A percentile compares a stretch with the other conserved stretches of the same genome.
Evolutionary conservation across 2,888 invertebrate genomes (phyloP).

Genomic region (Bugula neritina): DNA sequence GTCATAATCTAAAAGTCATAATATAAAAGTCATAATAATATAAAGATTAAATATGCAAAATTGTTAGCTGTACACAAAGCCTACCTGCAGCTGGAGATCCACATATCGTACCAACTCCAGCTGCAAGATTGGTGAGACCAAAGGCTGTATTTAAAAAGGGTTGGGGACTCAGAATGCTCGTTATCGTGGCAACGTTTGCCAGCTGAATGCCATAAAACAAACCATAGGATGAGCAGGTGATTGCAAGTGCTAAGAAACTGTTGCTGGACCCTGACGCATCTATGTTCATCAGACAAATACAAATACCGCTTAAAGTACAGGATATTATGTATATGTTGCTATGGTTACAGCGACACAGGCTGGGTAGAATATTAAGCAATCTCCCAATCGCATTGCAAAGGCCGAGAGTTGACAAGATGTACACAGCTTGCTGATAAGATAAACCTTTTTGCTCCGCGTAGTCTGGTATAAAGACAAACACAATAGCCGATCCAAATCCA

Average conservation of each 20-base stretch:
- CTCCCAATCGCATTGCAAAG: slow-evolving; percentile 28
- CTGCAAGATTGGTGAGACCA: slow-evolving; percentile 35
- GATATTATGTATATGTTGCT: background rate
- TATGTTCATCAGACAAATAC: slow-evolving; percentile 7
- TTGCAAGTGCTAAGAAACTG: background rate
- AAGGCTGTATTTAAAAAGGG: slow-evolving; percentile 33
- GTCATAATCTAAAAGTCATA: no score
- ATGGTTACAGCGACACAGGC: background rate
- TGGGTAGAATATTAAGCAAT: no score
- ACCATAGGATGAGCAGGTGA: slow-evolving; percentile 33
- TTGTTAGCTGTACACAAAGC: no score
- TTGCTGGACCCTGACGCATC: slow-evolving; percentile 31
- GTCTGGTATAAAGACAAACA: slow-evolving; percentile 36
- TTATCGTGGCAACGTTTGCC: slow-evolving; percentile 34
- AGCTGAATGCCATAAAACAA: slow-evolving; percentile 34
- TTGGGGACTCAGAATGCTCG: slow-evolving; percentile 33
- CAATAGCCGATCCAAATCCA: slow-evolving; percentile 32
- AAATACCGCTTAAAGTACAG: slow-evolving; percentile 1
- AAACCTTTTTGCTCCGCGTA: slow-evolving; percentile 32
- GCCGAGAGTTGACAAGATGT: slow-evolving; percentile 35
- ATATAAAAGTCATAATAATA: no score
- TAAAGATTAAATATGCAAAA: no score
- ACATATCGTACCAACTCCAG: slow-evolving; percentile 34
- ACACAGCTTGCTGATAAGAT: slow-evolving; percentile 31
- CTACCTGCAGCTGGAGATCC: slow-evolving; percentile 36